Base-by-base conservation (phyloP, 2,113 vertebrate genomes). In the Indri indri region DNA sequence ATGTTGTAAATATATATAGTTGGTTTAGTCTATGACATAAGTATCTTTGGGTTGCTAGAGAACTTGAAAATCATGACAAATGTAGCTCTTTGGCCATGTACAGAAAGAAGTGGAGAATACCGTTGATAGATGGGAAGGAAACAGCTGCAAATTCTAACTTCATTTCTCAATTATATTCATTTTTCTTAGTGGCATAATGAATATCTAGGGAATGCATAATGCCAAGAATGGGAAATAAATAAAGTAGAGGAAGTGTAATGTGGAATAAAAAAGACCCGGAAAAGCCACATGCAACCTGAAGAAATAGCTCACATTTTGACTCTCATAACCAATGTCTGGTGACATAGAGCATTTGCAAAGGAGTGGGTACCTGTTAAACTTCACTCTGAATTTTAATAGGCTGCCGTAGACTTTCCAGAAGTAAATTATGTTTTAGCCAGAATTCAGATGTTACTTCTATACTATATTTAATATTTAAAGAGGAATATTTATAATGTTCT, bases 161-260 rank as follows among this genome's bases (percentile, higher is more conserved):
- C 88, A 95, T 97, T 94, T 95, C 94, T 96, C 95, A 97, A 91
- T 97, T 97, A 91, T 82, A 88, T 57, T 81, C 66, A 94, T 96
- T 98, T 98, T 97, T 96, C 84, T 70, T 88, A 65, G 80, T 17
- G 70, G 37, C 0, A 0, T 88, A 74, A 96, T 94, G 86, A 90
- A 92, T 90, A 82, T 91, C 90, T 96, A 95, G 74, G 90, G 73
- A 92, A 86, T n/a, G 8, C 18, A 82, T 94, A 80, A 95, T 91
- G 73, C 85, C 90, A 95, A 94, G 76, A 77, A 5, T 1, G 27
- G 71, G 93, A 97, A 96, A 97, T 68, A 97, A 96, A 96, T 97
- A 85, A 87, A 88, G 30, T 5, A n/a, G 32, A 50, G 22, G 42
- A 94, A 92, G 77, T 13, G 8, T 23, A 92, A 74, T 10, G 16